A percentile compares a stretch with the other conserved stretches of the same genome.
These are phyloP conservation scores for Procambarus clarkii DNA, from an alignment of 1,140 invertebrate species.

Conservation along the genomic window DNA sequence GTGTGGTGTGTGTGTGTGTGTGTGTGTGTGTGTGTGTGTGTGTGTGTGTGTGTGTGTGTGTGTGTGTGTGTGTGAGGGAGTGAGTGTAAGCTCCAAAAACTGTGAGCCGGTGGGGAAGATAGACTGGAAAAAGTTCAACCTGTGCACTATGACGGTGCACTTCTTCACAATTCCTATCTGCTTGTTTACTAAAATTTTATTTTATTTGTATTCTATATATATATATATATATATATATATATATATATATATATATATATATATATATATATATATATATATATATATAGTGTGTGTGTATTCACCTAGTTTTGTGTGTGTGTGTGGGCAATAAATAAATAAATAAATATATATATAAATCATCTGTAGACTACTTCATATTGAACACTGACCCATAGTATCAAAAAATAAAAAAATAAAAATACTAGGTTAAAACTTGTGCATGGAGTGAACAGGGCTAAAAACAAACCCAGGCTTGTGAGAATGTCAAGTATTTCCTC, in stretches of 20 bases:
- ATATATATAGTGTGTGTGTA: too few relatives aligned
- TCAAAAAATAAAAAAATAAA: neutral
- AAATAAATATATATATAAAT: too few relatives aligned
- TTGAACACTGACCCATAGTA: neutral
- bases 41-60: too few relatives aligned
- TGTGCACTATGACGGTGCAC: conserved; percentile 23
- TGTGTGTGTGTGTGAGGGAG: too few relatives aligned
- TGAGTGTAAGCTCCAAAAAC: too few relatives aligned
- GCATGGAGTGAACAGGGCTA: neutral
- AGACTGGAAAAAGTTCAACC: conserved; percentile 15
- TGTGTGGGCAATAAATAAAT: too few relatives aligned
- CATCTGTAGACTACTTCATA: too few relatives aligned
- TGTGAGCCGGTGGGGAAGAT: neutral
- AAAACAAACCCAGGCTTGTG: neutral
- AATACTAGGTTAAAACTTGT: neutral
- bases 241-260: conserved; percentile 42
- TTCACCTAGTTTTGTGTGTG: too few relatives aligned
- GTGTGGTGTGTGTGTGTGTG: conserved; percentile 26
- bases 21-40: conserved; percentile 8
- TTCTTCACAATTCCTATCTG: conserved; percentile 21
- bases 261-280: conserved; percentile 12
- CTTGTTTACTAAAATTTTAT: conserved; percentile 23
- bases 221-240: conserved; percentile 48
- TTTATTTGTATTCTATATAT: conserved; percentile 6
- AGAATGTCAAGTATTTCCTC: conserved; percentile 20